Conservation (phyloP, 2,113 vertebrate species). For the Lophotis ruficrista region DNA sequence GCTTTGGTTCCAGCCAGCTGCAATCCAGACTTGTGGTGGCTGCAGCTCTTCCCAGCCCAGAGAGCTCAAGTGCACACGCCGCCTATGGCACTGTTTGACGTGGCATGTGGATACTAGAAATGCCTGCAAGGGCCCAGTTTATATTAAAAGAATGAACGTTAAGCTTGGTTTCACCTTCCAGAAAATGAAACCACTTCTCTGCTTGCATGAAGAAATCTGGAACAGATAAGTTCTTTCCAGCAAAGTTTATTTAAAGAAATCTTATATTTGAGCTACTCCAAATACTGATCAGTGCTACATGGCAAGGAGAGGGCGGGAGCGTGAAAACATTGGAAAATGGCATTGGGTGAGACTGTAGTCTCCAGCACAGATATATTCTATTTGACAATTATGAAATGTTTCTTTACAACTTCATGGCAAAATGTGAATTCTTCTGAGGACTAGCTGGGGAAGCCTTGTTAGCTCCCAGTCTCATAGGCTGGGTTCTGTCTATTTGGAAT, state of each 20-base stretch:
- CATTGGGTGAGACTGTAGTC: background rate
- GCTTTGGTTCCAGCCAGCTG: background rate
- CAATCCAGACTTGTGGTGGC: background rate
- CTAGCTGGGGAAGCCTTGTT: background rate
- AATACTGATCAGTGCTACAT: background rate
- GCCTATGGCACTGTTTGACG: background rate
- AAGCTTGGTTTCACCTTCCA: background rate
- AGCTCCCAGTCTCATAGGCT: background rate
- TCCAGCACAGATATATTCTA: background rate
- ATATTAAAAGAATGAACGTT: background rate
- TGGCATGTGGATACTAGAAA: background rate
- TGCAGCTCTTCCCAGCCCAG: background rate
- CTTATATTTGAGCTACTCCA: background rate
- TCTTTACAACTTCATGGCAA: background rate
- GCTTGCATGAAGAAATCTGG: background rate
- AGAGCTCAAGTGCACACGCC: fast-evolving
- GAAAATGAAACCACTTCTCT: background rate
- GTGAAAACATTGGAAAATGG: background rate
- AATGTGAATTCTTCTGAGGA: background rate
- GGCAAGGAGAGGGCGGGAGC: fast-evolving
- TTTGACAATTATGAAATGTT: background rate
- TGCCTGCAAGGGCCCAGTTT: background rate
- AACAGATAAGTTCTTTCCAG: background rate
- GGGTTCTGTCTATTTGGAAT: background rate
- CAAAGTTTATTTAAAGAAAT: background rate